A percentile compares a stretch with the other conserved stretches of the same genome.
Conservation (phyloP, 1,140 invertebrate genomes). For the Tetramorium alpestre region DNA sequence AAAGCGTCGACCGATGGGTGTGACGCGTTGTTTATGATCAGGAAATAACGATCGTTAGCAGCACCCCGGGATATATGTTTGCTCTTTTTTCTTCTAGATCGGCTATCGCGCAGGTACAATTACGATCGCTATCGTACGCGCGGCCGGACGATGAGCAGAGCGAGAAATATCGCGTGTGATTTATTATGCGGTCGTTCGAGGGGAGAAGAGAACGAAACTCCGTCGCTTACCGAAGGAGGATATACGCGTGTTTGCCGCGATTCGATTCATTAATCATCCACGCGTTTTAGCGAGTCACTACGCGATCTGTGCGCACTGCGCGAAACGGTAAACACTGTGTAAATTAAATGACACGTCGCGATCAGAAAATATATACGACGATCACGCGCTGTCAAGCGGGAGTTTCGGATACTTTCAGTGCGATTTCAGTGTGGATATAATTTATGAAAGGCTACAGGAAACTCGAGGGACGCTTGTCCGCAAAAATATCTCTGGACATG, state of each 20-base stretch:
- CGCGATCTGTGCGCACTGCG: conserved; percentile 27
- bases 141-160: conserved; percentile 32
- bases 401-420: background rate
- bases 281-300: conserved; percentile 69
- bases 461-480: background rate
- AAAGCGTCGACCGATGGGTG: background rate
- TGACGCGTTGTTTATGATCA: conserved; percentile 45
- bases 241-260: conserved; percentile 12
- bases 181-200: conserved; percentile 62
- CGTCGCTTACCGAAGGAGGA: conserved; percentile 15
- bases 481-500: background rate
- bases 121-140: conserved; percentile 64
- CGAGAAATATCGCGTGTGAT: conserved; percentile 68
- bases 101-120: conserved; percentile 46
- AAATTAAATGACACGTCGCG: conserved; percentile 55
- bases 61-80: conserved; percentile 19
- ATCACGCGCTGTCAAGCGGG: background rate
- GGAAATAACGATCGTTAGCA: conserved; percentile 62
- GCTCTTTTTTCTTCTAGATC: conserved; percentile 34
- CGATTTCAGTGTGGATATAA: background rate
- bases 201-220: background rate
- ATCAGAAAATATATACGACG: conserved; percentile 33
- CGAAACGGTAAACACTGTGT: conserved; percentile 64
- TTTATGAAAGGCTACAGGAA: background rate
- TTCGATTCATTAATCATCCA: conserved; percentile 70